Percentiles rank a stretch among this genome's conserved stretches.
phyloP scores from a whole-genome alignment of 2,113 vertebrate genomes.

The Piaya cayana region DNA sequence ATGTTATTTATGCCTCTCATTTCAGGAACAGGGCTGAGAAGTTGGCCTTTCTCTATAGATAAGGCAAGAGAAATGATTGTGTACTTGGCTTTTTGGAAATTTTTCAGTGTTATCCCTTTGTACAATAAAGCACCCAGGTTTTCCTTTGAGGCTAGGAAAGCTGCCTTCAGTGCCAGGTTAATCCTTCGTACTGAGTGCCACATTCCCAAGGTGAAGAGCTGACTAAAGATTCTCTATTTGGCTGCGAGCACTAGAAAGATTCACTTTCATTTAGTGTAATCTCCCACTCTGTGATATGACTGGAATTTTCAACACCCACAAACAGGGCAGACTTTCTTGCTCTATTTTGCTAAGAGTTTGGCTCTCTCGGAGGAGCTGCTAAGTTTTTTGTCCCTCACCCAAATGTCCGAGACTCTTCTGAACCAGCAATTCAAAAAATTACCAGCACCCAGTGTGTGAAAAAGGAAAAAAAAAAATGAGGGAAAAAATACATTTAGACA shows the following conservation, averaged over 20 bases:
- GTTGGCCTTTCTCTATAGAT: not conserved
- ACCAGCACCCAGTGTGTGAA: not conserved
- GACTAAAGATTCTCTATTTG: not conserved
- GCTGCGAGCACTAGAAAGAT: not conserved
- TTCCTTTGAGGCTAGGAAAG: not conserved
- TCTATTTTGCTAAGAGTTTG: not conserved
- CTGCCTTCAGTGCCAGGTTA: not conserved
- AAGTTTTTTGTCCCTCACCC: not conserved
- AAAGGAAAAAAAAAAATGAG: not conserved
- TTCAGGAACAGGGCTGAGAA: not conserved
- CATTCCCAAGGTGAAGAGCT: not conserved
- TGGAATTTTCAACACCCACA: conserved; percentile 26
- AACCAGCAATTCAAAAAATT: not conserved
- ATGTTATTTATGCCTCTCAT: not conserved
- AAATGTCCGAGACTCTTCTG: not conserved
- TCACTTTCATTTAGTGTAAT: conserved; percentile 6
- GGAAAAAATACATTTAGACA: not conserved
- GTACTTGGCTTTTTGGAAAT: not conserved
- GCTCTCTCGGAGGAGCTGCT: not conserved
- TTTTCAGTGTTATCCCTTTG: not conserved
- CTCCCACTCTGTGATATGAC: not conserved
- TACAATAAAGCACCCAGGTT: not conserved
- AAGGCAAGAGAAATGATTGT: not conserved
- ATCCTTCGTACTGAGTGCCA: not conserved
- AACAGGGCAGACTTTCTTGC: not conserved